Evolutionary conservation across 2,797 vertebrate genomes (phyloP), one percentile per base, ranked within the genome.

Genomic region (Tiaroga cobitis): DNA sequence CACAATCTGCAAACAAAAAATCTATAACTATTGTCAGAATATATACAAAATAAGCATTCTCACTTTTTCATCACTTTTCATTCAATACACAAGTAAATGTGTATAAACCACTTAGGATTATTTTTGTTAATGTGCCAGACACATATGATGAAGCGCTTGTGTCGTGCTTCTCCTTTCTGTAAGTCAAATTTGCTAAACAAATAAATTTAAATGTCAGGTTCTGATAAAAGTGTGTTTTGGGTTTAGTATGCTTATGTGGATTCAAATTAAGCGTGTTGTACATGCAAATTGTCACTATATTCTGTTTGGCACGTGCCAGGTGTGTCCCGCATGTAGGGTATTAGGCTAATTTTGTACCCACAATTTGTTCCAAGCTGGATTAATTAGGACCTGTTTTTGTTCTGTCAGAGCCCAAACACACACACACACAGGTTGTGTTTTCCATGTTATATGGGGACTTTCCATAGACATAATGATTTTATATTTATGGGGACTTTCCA

Each of bases 321-420:
- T 82, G 49, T 34, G 2, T 84, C 46, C 67, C 19, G 46, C 34
- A 32, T 67, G 46, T 29, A 65, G 39, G 29, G 56, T 68, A 87
- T 88, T 69, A 87, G 85, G 29, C 79, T 83, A 76, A 82, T 73
- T 69, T 56, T 77, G 70, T 43, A 84, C 59, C 61, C 21, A n/a
- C 39, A 70, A 67, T 70, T 80, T 13, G 63, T 68, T 86, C 70
- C 39, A 81, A 81, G 85, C 65, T 86, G 86, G 83, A 85, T 84
- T 87, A 51, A 88, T 91, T 88, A 81, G 81, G 61, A 84, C 54
- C 84, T 63, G 89, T 84, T 86, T 70, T 82, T 70, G 54, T 80
- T 87, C 39, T 75, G 24, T 73, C 80, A 61, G 81, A 82, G 69
- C 41, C 39, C 39, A 51, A 84, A 84, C 54, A 81, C 32, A 82